Evolutionary conservation across 1,140 invertebrate genomes (phyloP).

Genomic region (Littorina saxatilis): DNA sequence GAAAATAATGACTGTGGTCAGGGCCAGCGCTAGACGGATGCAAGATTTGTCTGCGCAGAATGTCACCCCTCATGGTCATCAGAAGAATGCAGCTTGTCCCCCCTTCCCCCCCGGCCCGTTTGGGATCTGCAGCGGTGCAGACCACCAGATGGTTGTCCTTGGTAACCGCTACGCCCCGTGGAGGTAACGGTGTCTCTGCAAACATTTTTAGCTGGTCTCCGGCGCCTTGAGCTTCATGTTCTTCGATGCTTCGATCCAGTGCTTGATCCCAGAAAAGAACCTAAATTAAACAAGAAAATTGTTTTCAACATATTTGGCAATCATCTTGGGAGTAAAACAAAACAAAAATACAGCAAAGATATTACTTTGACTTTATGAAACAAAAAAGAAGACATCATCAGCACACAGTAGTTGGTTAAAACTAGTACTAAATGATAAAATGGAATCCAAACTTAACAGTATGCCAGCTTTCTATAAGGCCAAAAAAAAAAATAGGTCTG

Average conservation of each 20-base stretch:
- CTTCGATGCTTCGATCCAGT: background rate
- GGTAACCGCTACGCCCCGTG: conserved; percentile 31
- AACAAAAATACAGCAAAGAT: no score
- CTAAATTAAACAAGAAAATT: background rate
- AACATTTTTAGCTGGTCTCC: background rate
- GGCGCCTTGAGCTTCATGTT: background rate
- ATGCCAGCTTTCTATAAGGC: no score
- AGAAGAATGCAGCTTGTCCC: background rate
- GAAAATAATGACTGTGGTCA: background rate
- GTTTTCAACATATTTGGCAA: no score
- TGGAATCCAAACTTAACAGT: no score
- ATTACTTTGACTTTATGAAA: no score
- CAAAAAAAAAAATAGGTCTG: no score
- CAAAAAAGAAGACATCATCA: no score
- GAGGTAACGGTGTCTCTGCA: conserved; percentile 5
- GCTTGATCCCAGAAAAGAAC: conserved; percentile 27
- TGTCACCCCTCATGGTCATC: conserved; percentile 26
- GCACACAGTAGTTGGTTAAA: no score
- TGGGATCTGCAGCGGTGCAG: background rate
- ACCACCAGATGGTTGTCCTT: conserved; percentile 36
- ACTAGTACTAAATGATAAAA: no score
- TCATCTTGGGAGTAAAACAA: no score
- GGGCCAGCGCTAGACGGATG: no score
- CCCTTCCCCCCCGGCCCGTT: background rate
- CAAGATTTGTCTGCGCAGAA: background rate